Base-by-base conservation (phyloP, 2,113 vertebrate species). In the Macquaria ambigua region DNA sequence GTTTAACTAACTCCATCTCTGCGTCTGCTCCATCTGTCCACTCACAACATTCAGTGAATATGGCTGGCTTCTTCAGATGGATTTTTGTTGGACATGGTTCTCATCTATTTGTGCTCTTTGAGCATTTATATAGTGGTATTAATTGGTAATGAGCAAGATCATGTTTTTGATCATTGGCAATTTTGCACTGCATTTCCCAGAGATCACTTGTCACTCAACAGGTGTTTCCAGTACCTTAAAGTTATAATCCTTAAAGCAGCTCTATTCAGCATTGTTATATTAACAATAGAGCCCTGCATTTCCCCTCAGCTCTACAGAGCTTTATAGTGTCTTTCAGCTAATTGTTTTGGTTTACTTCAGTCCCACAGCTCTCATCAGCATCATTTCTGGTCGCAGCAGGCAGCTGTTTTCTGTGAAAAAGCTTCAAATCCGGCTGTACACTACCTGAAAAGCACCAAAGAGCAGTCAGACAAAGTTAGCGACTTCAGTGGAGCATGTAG, bases 11-110 rank as follows among this genome's bases (percentile, higher is more conserved):
- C 90, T 93, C 82, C 87, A 64, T 89, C 81, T 83, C 86, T 81
- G 73, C 55, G 53, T 90, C 86, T 69, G 77, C 76, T 88, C 92
- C 92, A 91, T 93, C 91, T 94, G 92, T 87, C 90, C 82, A 39
- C 85, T 73, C 86, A 28, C 78, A 34, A 31, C 76, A 25, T 21
- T 79, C 70, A 52, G 71, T 12, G 55, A 83, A 34, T 84, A 58
- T 41, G 67, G 25, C 79, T 34, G 73, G 59, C 77, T 76, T 59
- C 85, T 63, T 84, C 75, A 67, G 43, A 87, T 79, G 71, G 77
- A 79, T 59, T 64, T 84, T 59, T 64, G 55, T 76, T 71, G 37
- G 63, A 76, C 75, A 25, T 31, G 37, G 18, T 74, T 78, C 56
- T 80, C 66, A 79, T 74, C 53, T 87, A 41, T 61, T 84, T 90